phyloP scores from a whole-genome alignment of 2,113 vertebrate genomes.

The Ochotona curzoniae region DNA sequence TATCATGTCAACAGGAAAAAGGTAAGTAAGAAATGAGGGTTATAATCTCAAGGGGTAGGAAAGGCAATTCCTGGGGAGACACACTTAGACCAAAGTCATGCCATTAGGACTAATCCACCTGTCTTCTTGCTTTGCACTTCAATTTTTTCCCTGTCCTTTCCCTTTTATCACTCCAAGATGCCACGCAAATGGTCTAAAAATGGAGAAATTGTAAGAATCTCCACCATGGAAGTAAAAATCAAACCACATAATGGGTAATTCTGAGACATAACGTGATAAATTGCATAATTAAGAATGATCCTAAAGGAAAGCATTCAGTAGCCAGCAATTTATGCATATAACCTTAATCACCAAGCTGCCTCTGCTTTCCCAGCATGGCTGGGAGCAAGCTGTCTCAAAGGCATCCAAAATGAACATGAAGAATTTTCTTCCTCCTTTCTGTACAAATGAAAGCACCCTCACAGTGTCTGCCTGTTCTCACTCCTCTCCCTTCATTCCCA shows the following conservation, averaged over 20 bases:
- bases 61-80: neutral
- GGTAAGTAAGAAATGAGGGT: conserved; percentile 9
- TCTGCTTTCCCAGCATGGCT: neutral
- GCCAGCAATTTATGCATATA: neutral
- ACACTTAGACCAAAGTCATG: neutral
- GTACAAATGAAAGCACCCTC: neutral
- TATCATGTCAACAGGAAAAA: neutral
- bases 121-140: neutral
- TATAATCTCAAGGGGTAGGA: neutral
- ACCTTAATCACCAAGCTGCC: neutral
- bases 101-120: neutral
- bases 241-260: neutral
- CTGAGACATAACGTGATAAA: neutral
- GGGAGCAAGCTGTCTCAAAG: neutral
- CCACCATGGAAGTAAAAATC: neutral
- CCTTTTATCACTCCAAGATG: neutral
- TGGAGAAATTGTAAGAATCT: neutral
- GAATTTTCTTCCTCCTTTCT: neutral
- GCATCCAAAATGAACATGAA: neutral
- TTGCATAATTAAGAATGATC: conserved; percentile 31
- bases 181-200: neutral
- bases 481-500: neutral
- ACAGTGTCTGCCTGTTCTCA: neutral
- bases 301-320: neutral
- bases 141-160: neutral